Conservation (phyloP, 2,113 vertebrate species). For the Thamnophis sirtalis region DNA sequence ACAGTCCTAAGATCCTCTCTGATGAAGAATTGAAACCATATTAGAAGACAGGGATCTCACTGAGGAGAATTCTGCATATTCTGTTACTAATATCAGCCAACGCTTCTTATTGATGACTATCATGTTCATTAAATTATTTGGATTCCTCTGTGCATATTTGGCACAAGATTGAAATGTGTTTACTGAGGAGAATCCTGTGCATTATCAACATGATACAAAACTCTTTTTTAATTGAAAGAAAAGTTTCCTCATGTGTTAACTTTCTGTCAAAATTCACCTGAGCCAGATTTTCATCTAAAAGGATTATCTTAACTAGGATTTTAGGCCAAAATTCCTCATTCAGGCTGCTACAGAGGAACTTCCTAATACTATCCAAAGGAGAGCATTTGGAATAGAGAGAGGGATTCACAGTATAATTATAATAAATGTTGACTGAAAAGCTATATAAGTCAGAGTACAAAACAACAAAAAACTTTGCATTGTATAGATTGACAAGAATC, state of each 20-base stretch:
- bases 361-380: background rate
- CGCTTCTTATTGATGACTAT: background rate
- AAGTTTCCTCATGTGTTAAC: background rate
- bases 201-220: background rate
- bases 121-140: background rate
- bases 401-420: background rate
- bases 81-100: background rate
- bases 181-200: background rate
- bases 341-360: background rate
- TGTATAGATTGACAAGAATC: background rate
- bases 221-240: background rate
- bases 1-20: background rate
- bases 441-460: background rate
- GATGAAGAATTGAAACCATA: background rate
- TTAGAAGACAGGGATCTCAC: background rate
- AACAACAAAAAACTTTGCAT: background rate
- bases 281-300: background rate
- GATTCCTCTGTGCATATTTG: background rate
- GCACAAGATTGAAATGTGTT: background rate
- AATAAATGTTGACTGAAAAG: background rate
- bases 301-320: background rate
- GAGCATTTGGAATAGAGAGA: background rate
- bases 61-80: background rate
- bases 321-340: background rate
- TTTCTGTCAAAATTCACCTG: background rate